phyloP scores from a whole-genome alignment of 2,888 invertebrate genomes.

The Plutella xylostella region DNA sequence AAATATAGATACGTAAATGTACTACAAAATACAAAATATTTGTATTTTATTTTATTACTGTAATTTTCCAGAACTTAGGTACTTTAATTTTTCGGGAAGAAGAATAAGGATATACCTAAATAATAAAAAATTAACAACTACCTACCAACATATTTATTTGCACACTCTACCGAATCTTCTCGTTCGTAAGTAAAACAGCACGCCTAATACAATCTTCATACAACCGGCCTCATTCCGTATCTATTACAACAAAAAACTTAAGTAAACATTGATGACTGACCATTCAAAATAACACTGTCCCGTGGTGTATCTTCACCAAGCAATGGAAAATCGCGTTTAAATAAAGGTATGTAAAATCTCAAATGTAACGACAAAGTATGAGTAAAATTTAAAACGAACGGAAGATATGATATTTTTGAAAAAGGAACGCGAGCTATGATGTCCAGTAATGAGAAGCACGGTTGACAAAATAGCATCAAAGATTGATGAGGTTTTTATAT shows the following conservation, averaged over 20 bases:
- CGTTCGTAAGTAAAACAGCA: slow-evolving; percentile 12
- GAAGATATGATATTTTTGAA: slow-evolving; percentile 1
- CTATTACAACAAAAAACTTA: slow-evolving; percentile 38
- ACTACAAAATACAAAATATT: too few species aligned
- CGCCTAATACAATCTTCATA: slow-evolving; percentile 6
- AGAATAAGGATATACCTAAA: background rate
- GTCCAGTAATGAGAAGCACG: slow-evolving; percentile 50
- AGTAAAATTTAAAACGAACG: too few species aligned
- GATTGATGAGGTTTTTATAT: slow-evolving; percentile 32
- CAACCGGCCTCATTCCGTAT: slow-evolving; percentile 25
- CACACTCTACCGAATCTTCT: slow-evolving; percentile 39
- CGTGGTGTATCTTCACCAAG: too few species aligned
- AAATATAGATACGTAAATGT: too few species aligned
- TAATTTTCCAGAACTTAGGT: too few species aligned
- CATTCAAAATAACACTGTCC: too few species aligned
- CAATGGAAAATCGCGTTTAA: too few species aligned
- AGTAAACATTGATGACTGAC: slow-evolving; percentile 32
- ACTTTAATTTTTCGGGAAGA: too few species aligned
- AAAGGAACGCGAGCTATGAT: background rate
- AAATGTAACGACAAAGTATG: too few species aligned
- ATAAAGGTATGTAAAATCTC: too few species aligned
- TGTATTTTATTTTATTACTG: too few species aligned
- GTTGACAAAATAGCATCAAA: slow-evolving; percentile 46
- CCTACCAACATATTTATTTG: background rate
- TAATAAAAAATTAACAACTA: background rate